Percentiles rank a stretch among this genome's conserved stretches.
These are phyloP conservation scores for Melolontha melolontha DNA, from an alignment of 2,888 invertebrate species.

Conservation along the genomic window DNA sequence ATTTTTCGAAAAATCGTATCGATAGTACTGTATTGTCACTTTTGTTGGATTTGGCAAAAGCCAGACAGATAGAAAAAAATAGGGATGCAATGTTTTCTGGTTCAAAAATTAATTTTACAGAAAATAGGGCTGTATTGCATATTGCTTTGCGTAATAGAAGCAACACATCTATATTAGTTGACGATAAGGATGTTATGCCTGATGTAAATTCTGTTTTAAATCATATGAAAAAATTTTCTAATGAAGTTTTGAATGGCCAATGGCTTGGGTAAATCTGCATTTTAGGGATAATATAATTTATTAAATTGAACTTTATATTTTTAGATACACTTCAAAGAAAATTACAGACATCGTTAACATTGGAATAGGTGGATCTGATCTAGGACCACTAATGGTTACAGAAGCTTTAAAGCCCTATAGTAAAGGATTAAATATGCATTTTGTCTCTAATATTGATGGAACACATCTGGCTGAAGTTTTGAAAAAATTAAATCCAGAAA, in stretches of 20 bases:
- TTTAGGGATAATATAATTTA: neutral
- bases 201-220: conserved; percentile 90
- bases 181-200: conserved; percentile 91
- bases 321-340: conserved; percentile 86
- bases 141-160: conserved; percentile 90
- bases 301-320: neutral
- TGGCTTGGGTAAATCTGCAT: conserved; percentile 72
- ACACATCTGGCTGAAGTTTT: conserved; percentile 96
- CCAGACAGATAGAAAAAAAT: conserved; percentile 85
- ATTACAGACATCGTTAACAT: conserved; percentile 99
- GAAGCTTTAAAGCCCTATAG: conserved; percentile 95
- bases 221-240: conserved; percentile 95
- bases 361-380: conserved; percentile 99
- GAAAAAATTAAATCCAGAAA: conserved; percentile 90
- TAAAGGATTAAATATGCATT: conserved; percentile 89
- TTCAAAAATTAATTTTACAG: conserved; percentile 98
- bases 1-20: conserved; percentile 97
- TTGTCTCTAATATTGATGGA: conserved; percentile 99
- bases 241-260: conserved; percentile 77
- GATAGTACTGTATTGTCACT: conserved; percentile 80
- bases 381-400: conserved; percentile 99
- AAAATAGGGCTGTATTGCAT: conserved; percentile 95
- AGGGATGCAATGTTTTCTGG: conserved; percentile 93
- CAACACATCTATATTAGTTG: conserved; percentile 82
- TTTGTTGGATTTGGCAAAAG: conserved; percentile 84